Evolutionary conservation across 2,113 vertebrate genomes (phyloP).

Genomic region (Meles meles): DNA sequence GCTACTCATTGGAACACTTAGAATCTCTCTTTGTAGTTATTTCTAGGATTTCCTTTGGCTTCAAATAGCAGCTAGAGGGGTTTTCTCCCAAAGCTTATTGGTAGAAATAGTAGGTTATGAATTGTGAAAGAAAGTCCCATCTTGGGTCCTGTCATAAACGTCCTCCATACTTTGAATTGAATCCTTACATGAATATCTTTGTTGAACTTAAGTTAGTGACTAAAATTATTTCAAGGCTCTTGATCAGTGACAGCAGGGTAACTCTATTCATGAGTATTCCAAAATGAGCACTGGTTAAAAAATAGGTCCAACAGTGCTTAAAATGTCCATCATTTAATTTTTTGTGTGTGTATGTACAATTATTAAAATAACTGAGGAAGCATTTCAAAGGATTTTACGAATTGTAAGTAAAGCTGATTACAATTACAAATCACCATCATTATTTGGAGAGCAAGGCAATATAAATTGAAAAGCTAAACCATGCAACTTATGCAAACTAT

Average conservation of each 20-base stretch:
- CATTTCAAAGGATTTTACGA: neutral
- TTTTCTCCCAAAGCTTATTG: neutral
- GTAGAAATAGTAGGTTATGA: neutral
- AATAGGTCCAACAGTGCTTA: neutral
- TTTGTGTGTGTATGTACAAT: neutral
- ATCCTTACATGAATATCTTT: neutral
- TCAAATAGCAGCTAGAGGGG: neutral
- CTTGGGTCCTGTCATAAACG: neutral
- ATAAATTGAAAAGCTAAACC: neutral
- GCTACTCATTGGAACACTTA: neutral
- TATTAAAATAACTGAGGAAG: slow-evolving; percentile 16
- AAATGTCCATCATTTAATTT: neutral
- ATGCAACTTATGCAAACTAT: neutral
- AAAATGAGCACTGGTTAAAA: neutral
- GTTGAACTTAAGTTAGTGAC: neutral
- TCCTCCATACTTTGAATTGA: neutral
- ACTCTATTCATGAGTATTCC: neutral
- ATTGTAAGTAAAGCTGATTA: neutral
- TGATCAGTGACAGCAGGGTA: neutral
- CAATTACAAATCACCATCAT: neutral
- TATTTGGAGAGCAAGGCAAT: neutral
- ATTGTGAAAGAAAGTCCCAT: neutral
- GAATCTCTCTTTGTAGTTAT: neutral
- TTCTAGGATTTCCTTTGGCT: neutral
- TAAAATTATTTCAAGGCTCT: neutral